Evolutionary conservation across 2,113 vertebrate species (phyloP).

Genomic region (Tympanuchus pallidicinctus): DNA sequence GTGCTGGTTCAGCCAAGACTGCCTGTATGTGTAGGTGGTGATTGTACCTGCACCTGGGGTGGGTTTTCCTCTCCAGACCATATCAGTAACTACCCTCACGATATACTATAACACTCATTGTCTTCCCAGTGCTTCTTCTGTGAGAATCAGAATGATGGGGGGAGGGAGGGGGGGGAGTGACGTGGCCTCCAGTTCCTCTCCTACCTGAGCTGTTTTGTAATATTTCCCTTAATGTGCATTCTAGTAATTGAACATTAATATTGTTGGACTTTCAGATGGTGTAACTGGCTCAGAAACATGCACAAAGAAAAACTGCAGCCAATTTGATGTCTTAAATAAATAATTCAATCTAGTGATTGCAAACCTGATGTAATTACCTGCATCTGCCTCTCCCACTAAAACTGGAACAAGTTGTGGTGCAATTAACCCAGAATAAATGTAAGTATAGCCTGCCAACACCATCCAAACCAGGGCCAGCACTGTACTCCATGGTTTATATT

Average conservation of each 20-base stretch:
- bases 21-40: not conserved
- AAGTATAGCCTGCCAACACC: not conserved
- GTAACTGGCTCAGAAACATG: not conserved
- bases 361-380: not conserved
- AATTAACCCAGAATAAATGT: not conserved
- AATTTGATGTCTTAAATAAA: not conserved
- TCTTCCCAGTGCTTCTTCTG: not conserved
- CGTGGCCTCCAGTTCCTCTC: not conserved
- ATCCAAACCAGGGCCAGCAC: not conserved
- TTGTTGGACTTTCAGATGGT: not conserved
- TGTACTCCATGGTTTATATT: not conserved
- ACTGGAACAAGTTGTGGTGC: not conserved
- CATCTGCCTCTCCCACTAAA: not conserved
- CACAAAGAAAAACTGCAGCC: not conserved
- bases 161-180: not conserved
- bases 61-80: not conserved
- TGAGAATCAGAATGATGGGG: not conserved
- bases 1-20: not conserved
- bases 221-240: not conserved
- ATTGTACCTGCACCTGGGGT: not conserved
- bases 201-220: not conserved
- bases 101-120: rapidly evolving
- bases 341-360: not conserved
- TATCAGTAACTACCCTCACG: not conserved
- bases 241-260: not conserved